Base-by-base conservation (phyloP, 2,797 vertebrate species). In the Peromyscus nudipes region DNA sequence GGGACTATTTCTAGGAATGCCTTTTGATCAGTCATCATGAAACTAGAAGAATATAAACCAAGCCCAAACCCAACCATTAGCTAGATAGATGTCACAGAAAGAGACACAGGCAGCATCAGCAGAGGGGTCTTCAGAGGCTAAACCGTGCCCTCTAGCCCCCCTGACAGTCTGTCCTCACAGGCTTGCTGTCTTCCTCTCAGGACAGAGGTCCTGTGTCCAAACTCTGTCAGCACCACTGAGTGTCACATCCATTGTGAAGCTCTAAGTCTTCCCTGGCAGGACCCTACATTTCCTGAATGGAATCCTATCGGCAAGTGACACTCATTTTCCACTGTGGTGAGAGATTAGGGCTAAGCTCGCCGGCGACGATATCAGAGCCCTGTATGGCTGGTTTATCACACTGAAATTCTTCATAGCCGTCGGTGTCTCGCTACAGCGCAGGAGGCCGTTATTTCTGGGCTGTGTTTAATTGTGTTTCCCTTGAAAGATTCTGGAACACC, bases 331-430 rank as follows among this genome's bases (percentile, higher is more conserved):
- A 60, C 82, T 92, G 65, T 67, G 77, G 57, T 17, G 77, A 93
- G 87, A 3, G 84, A 95, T 96, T 89, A 95, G 87, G 75, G 52
- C 71, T n/a, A 21, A 43, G 88, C 21, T 80, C 6, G 5, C 67
- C 85, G 67, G 11, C 29, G 49, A 6, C 85, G 67, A n/a, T 85
- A 89, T 91, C 92, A 93, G 92, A 89, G 57, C 88, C 57, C 80
- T 55, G 8, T 6, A 23, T 94, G 91, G 81, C 90, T 95, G 46
- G 91, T 95, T 96, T 97, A 97, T 97, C 94, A 86, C 57, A n/a
- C 88, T 83, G 90, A 93, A 97, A 93, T 94, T 96, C 95, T 92
- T 92, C 31, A 16, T n/a, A 83, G 84, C 85, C 91, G 37, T 92
- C 82, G 29, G 46, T 27, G 16, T 73, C 62, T 92, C 88, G 46